Evolutionary conservation across 2,888 invertebrate genomes (phyloP).

Genomic region (Mythimna loreyi): DNA sequence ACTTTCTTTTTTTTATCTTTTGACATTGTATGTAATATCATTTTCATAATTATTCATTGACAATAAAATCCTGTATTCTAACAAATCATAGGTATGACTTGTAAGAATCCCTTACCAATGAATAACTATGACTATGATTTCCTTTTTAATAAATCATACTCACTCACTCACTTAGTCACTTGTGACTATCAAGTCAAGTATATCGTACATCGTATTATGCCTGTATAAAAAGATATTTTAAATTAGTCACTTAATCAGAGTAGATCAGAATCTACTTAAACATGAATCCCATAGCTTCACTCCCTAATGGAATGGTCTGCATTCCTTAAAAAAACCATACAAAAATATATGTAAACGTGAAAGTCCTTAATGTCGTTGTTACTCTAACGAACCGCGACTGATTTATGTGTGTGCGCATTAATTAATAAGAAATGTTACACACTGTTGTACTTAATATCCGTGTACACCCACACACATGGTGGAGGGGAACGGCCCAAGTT

Average conservation of each 20-base stretch:
- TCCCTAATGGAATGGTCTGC: constrained; percentile 2
- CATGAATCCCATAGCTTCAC: constrained; percentile 3
- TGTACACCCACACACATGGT: constrained; percentile 74
- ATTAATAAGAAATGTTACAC: constrained; percentile 88
- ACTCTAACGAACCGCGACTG: constrained; percentile 89
- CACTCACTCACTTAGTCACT: too few relatives aligned
- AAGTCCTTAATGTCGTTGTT: constrained; percentile 82
- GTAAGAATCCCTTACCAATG: too few relatives aligned
- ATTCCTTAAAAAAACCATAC: constrained; percentile 24
- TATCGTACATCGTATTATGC: not conserved
- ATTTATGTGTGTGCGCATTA: constrained; percentile 89
- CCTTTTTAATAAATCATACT: too few relatives aligned
- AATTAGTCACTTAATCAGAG: too few relatives aligned
- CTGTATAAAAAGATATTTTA: too few relatives aligned
- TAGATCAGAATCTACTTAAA: not conserved
- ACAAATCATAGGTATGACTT: too few relatives aligned
- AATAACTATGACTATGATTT: too few relatives aligned
- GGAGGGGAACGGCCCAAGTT: constrained; percentile 55
- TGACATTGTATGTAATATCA: too few relatives aligned
- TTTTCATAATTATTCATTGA: too few relatives aligned
- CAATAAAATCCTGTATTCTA: too few relatives aligned
- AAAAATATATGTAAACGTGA: constrained; percentile 72
- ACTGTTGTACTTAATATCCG: constrained; percentile 67
- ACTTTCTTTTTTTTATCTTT: too few relatives aligned
- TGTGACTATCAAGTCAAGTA: too few relatives aligned